These are phyloP conservation scores for Cichladusa arquata DNA, from an alignment of 2,113 vertebrate species.

Conservation along the genomic window DNA sequence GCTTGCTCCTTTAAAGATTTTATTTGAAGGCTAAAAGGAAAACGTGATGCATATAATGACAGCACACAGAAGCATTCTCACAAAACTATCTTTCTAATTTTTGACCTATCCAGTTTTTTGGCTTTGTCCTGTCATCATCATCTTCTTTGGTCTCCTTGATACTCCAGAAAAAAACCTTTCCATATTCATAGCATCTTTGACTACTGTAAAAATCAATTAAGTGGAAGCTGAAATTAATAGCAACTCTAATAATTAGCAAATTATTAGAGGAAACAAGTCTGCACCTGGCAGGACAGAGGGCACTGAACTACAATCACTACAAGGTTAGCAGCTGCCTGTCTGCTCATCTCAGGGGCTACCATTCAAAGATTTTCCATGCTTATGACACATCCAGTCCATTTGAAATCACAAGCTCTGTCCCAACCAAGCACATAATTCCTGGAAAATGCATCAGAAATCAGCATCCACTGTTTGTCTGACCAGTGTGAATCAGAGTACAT, in stretches of 20 bases:
- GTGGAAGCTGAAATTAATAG: neutral
- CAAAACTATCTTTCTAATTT: neutral
- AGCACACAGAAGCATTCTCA: neutral
- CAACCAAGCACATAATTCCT: neutral
- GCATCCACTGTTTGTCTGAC: neutral
- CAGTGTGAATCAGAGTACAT: conserved; percentile 23
- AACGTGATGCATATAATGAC: fast-evolving
- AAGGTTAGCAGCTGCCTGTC: neutral
- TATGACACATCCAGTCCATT: neutral
- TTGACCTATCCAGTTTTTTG: neutral
- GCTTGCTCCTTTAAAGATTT: neutral
- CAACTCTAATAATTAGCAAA: neutral
- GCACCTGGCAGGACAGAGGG: neutral
- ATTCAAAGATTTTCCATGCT: neutral
- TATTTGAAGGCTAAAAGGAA: neutral
- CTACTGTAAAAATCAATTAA: neutral
- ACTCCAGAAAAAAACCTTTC: neutral
- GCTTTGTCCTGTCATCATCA: neutral
- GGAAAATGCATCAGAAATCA: conserved; percentile 19
- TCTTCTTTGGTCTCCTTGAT: neutral
- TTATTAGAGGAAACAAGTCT: neutral
- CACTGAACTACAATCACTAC: neutral
- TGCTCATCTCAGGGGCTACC: neutral
- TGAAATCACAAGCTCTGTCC: neutral
- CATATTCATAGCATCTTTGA: neutral